Conservation (phyloP, 2,888 invertebrate genomes). For the Drosophila subsilvestris region DNA sequence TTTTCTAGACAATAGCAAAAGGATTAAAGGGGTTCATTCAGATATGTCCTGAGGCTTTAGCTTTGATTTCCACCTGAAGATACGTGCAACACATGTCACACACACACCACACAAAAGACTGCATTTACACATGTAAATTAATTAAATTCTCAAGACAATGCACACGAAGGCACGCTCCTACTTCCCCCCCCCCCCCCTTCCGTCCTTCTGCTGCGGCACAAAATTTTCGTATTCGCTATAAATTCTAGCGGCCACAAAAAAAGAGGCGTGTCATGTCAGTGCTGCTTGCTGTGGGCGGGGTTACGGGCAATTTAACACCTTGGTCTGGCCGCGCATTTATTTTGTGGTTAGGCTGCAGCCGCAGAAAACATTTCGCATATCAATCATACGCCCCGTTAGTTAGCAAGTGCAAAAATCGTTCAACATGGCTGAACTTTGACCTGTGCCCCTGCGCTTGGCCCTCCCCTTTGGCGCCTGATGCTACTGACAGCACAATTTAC, state of each 20-base stretch:
- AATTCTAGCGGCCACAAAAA: neutral
- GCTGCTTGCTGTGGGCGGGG: conserved; percentile 7
- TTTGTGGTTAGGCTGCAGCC: conserved; percentile 21
- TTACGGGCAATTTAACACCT: conserved; percentile 43
- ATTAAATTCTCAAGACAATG: conserved; percentile 25
- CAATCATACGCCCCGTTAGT: conserved; percentile 70
- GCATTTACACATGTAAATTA: conserved; percentile 23
- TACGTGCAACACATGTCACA: neutral
- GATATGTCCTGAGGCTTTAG: neutral
- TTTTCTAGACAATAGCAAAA: neutral
- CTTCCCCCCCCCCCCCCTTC: neutral
- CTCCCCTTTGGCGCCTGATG: conserved; percentile 19
- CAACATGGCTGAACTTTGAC: conserved; percentile 40
- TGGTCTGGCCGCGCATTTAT: conserved; percentile 28
- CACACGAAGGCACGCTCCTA: neutral
- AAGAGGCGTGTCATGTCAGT: neutral
- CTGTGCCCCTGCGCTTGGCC: conserved; percentile 6
- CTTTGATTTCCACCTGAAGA: neutral
- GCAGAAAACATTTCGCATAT: conserved; percentile 45
- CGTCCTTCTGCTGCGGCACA: neutral
- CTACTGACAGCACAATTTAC: conserved; percentile 55
- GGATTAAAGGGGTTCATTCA: neutral
- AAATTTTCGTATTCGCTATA: neutral
- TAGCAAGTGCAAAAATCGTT: conserved; percentile 29
- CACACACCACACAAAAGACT: neutral